Conservation (phyloP, 2,797 vertebrate species). For the Lepilemur septentrionalis region DNA sequence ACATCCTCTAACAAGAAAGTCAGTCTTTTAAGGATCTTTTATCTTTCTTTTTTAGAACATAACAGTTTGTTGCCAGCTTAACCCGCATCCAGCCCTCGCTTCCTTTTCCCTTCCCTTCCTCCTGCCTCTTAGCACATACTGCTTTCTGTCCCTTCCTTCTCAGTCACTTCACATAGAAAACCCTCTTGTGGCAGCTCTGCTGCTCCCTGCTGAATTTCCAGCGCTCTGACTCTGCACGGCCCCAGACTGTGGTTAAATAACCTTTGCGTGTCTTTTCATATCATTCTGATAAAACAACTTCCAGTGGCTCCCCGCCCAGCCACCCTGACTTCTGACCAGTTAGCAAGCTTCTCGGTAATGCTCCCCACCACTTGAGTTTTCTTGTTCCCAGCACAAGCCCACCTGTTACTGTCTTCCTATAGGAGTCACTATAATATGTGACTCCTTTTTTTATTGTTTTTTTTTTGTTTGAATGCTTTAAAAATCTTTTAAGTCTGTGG, state of each 20-base stretch:
- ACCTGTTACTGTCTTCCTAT: not conserved
- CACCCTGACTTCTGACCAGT: not conserved
- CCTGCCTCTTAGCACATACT: not conserved
- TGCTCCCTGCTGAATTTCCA: not conserved
- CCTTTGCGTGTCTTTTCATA: not conserved
- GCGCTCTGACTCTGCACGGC: not conserved
- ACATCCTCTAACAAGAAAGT: not conserved
- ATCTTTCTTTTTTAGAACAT: not conserved
- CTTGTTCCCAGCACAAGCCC: not conserved
- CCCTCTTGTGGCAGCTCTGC: not conserved
- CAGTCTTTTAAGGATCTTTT: not conserved
- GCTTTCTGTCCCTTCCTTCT: not conserved
- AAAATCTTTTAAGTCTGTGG: slow-evolving; percentile 89
- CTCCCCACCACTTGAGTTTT: not conserved
- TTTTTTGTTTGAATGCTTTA: slow-evolving; percentile 89
- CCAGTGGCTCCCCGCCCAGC: not conserved
- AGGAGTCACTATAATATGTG: slow-evolving; percentile 85
- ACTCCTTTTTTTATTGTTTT: slow-evolving; percentile 81
- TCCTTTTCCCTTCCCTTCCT: not conserved
- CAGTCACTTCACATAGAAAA: not conserved
- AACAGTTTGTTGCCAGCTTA: not conserved
- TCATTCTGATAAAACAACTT: not conserved
- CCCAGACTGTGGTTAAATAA: not conserved
- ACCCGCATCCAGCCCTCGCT: not conserved
- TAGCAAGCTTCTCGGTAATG: not conserved